Base-by-base conservation (phyloP, 1,140 invertebrate species). In the Pachypeltis micranthus region DNA sequence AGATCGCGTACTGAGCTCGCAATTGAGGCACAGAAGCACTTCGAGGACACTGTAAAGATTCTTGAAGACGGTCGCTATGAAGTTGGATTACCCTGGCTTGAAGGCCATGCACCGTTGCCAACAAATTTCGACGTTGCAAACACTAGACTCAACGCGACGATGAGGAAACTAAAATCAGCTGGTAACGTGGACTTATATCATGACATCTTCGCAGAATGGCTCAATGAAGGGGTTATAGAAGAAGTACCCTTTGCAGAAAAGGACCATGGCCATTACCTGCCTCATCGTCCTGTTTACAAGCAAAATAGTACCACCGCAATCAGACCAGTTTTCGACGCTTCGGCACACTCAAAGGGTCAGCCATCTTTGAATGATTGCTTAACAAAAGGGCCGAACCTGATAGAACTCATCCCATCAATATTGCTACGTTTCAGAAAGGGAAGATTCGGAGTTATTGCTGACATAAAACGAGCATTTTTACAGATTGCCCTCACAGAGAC, bases 391-490 rank as follows among this genome's bases (percentile, higher is more conserved):
- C 64, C 66, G 4, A 76, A 77, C 67, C 63, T 76, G 0, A 68
- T 77, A 10, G 73, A 77, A 61, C 24, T 67, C 0, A 73, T 77
- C 14, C 71, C 73, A 4, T 31, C 66, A 1, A 63, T 77, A 34
- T 44, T 77, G 25, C 24, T 72, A n/a, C 58, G 67, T 14, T 78
- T 79, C 66, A 62, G 75, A 59, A 64, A 23, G 59, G 66, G 69
- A 25, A 69, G 62, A 31, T 70, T 71, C 62, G 75, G 68, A 24
- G 67, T 76, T 0, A 70, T 70, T 1, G 67, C 74, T 0, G 76
- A 78, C 59, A 76, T 78, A 4, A 63, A 67, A 31, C 74, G 73
- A 34, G 76, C 73, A 0, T 78, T 78, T 69, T 64, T 74, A 12
- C 71, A 75, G 63, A 74, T 78, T 16, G 51, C 25, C 10, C 21